These are phyloP conservation scores for Cactoblastis cactorum DNA, from an alignment of 2,888 invertebrate species.

Conservation along the genomic window DNA sequence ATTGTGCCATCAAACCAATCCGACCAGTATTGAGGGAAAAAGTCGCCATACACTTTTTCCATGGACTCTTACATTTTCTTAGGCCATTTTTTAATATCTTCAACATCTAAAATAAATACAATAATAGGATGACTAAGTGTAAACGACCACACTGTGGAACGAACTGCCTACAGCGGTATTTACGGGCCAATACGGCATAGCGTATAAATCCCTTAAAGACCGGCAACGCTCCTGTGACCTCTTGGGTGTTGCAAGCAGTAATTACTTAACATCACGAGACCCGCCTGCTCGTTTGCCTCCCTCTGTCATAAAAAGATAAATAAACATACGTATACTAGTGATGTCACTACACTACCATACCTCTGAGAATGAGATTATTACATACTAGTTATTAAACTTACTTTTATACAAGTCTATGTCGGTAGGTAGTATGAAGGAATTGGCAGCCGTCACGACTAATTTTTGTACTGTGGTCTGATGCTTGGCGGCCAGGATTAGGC, in stretches of 20 bases:
- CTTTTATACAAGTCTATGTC: conserved; percentile 76
- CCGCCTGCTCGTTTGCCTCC: no score
- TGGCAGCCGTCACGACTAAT: conserved; percentile 88
- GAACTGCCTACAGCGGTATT: no score
- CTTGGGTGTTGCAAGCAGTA: no score
- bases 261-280: no score
- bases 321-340: no score
- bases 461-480: conserved; percentile 83
- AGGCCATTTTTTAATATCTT: conserved; percentile 89
- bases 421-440: conserved; percentile 84
- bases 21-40: conserved; percentile 84
- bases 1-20: conserved; percentile 85
- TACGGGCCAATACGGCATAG: no score
- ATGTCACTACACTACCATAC: no score
- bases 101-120: conserved; percentile 75
- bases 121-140: neutral
- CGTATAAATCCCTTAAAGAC: no score
- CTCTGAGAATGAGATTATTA: no score
- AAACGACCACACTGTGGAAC: neutral
- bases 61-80: conserved; percentile 86
- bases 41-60: conserved; percentile 85
- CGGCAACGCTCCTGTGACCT: no score
- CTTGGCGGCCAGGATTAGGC: conserved; percentile 86
- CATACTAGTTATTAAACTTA: conserved; percentile 27
- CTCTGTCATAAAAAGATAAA: no score